Evolutionary conservation across 2,113 vertebrate species (phyloP).

Genomic region (Pluvialis apricaria): DNA sequence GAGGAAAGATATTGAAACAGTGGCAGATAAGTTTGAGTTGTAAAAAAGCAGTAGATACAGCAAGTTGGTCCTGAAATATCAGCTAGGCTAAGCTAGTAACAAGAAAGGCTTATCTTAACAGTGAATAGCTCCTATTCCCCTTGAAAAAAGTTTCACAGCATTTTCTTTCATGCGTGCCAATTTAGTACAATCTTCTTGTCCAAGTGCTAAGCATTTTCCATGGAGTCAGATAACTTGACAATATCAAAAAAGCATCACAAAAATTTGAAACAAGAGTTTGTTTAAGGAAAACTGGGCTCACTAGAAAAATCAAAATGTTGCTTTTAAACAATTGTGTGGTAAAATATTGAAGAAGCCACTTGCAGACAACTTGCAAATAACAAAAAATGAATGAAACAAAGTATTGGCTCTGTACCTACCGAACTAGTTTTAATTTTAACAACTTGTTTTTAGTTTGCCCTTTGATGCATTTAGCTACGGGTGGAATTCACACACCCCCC

Average conservation of each 20-base stretch:
- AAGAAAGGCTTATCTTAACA: not conserved
- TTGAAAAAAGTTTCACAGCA: not conserved
- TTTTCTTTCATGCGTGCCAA: not conserved
- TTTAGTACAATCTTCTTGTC: not conserved
- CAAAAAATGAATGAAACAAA: not conserved
- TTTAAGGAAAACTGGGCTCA: not conserved
- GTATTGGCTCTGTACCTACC: not conserved
- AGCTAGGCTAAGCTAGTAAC: not conserved
- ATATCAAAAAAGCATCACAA: not conserved
- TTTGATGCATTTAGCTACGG: not conserved
- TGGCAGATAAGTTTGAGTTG: not conserved
- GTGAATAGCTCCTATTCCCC: not conserved
- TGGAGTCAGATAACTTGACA: not conserved
- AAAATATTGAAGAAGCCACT: not conserved
- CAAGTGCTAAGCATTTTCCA: not conserved
- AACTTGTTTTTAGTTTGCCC: not conserved
- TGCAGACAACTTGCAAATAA: not conserved
- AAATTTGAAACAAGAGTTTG: not conserved
- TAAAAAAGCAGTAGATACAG: not conserved
- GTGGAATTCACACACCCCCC: not conserved
- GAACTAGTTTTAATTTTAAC: not conserved
- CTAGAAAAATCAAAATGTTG: not conserved
- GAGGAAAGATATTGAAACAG: not conserved
- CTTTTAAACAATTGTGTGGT: too few species aligned
- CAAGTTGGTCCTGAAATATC: not conserved